phyloP scores from a whole-genome alignment of 2,797 vertebrate species.

The Sitta carolinensis region DNA sequence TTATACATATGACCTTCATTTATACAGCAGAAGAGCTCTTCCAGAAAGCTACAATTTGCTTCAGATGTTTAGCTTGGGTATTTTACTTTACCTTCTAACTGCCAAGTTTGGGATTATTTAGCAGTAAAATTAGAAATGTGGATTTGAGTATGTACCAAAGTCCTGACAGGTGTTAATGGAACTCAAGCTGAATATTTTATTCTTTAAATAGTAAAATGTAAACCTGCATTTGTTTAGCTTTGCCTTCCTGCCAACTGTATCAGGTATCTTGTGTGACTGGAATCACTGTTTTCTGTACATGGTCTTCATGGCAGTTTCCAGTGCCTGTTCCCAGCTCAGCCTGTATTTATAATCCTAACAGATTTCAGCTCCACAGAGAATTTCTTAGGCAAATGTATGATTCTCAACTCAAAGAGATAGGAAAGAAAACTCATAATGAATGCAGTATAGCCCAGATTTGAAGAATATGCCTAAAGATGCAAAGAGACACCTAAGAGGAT shows the following conservation, averaged over 20 bases:
- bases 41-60: conserved; percentile 56
- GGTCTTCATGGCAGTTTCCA: conserved; percentile 60
- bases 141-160: conserved; percentile 58
- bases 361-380: conserved; percentile 21
- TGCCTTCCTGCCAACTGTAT: conserved; percentile 56
- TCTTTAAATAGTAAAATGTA: conserved; percentile 69
- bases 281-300: conserved; percentile 62
- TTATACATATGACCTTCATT: conserved; percentile 66
- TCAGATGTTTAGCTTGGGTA: conserved; percentile 62
- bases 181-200: conserved; percentile 65
- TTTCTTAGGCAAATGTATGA: conserved; percentile 19
- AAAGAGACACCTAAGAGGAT: background rate
- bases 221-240: conserved; percentile 67
- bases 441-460: background rate
- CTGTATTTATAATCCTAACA: conserved; percentile 42
- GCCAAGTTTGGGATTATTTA: conserved; percentile 67
- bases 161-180: conserved; percentile 68
- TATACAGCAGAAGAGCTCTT: conserved; percentile 50
- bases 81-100: conserved; percentile 56
- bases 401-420: conserved; percentile 22
- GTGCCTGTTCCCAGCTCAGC: conserved; percentile 28
- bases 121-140: conserved; percentile 65
- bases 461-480: background rate
- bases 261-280: conserved; percentile 63
- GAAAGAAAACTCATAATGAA: conserved; percentile 11